Base-by-base conservation (phyloP, 2,113 vertebrate species). In the Xenus cinereus region DNA sequence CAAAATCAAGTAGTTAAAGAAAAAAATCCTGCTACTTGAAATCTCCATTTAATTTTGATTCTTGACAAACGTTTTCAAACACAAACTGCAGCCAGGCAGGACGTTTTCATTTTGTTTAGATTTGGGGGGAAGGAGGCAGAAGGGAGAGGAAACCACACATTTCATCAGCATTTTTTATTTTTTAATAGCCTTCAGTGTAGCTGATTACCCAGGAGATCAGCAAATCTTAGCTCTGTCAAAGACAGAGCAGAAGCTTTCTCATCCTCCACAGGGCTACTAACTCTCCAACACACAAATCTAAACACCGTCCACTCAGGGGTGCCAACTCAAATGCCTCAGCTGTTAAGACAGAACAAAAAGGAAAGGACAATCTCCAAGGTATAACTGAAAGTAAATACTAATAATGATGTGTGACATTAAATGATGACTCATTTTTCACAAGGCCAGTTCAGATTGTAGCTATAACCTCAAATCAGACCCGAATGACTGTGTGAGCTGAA, bases 351-450 rank as follows among this genome's bases (percentile, higher is more conserved):
- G 87, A 91, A 71, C 26, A 92, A 63, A 97, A 95, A 76, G 53
- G 71, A 92, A 91, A 79, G 67, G 87, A 93, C 77, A 51, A 71
- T 95, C 81, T 94, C 91, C 46, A 93, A 96, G 91, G 89, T 93
- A 95, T 21, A 95, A 87, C 71, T 74, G 72, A 73, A 91, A 94
- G 84, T 85, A 94, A 95, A 95, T 86, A 83, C 67, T 80, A 95
- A 95, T 95, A 95, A 96, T 95, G 84, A 95, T 87, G 91, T 95
- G 91, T 80, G 93, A 88, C 53, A 87, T 83, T 87, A 96, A 97
- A 96, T 83, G 96, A 97, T 85, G 92, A 94, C 89, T 96, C 94
- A 87, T 91, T 95, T 95, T 96, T 96, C 84, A 89, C 0, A 0
- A 89, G 71, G 78, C 81, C 81, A 28, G 84, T 97, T 79, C 73